phyloP scores from a whole-genome alignment of 2,888 invertebrate genomes.

The Merodon equestris region DNA sequence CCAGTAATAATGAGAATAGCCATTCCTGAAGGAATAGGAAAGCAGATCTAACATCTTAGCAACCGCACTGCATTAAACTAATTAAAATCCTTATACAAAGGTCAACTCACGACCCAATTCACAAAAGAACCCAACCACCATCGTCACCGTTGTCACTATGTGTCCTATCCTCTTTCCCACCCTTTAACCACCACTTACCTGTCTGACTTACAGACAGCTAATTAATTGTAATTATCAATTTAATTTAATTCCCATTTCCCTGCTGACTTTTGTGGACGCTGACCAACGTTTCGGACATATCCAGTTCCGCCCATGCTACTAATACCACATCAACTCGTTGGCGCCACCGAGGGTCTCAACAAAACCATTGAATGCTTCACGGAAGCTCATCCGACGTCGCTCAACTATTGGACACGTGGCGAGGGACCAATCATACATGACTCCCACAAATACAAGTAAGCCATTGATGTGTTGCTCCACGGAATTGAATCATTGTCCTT shows the following conservation, averaged over 20 bases:
- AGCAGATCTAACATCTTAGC: too few relatives aligned
- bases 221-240: constrained; percentile 71
- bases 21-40: too few relatives aligned
- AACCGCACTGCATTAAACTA: too few relatives aligned
- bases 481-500: constrained; percentile 48
- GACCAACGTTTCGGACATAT: constrained; percentile 57
- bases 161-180: too few relatives aligned
- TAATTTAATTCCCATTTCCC: constrained; percentile 52
- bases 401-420: constrained; percentile 94
- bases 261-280: constrained; percentile 36
- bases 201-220: constrained; percentile 32
- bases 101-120: too few relatives aligned
- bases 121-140: constrained; percentile 14
- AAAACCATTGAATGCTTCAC: constrained; percentile 94
- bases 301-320: constrained; percentile 94
- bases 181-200: too few relatives aligned
- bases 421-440: constrained; percentile 94
- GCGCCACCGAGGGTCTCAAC: constrained; percentile 89
- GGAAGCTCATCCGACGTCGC: constrained; percentile 94
- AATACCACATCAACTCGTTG: constrained; percentile 94
- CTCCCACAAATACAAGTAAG: constrained; percentile 87
- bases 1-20: too few relatives aligned
- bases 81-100: too few relatives aligned
- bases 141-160: background rate
- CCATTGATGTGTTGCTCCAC: constrained; percentile 1